A percentile compares a stretch with the other conserved stretches of the same genome.
phyloP scores from a whole-genome alignment of 2,797 vertebrate species.

The Pangasius djambal region DNA sequence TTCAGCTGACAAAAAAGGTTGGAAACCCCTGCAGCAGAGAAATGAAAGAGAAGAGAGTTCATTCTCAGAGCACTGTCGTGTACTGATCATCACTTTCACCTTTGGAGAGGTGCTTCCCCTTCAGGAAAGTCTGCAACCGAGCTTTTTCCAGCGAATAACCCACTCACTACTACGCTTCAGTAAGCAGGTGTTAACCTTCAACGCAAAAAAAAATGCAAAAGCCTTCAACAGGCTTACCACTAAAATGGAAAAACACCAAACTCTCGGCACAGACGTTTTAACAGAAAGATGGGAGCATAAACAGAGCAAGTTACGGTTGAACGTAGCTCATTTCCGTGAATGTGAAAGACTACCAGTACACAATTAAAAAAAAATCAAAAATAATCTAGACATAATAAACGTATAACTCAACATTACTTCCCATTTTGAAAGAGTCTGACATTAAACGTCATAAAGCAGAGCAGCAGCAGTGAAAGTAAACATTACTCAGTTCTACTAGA shows the following conservation, averaged over 20 bases:
- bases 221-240: background rate
- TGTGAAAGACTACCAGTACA: background rate
- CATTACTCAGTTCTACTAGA: background rate
- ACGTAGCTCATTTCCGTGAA: background rate
- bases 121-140: background rate
- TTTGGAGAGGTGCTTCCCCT: background rate
- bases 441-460: background rate
- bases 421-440: background rate
- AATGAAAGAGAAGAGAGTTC: background rate
- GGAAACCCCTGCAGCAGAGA: no score
- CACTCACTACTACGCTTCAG: background rate
- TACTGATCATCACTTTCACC: background rate
- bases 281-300: background rate
- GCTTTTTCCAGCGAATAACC: background rate
- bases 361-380: background rate
- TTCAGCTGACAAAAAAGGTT: background rate
- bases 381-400: background rate
- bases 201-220: background rate
- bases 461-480: background rate
- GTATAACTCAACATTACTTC: background rate
- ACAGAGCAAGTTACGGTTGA: no score
- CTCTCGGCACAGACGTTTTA: background rate
- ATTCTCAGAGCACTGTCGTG: fast-evolving
- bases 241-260: background rate
- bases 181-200: background rate